Percentiles rank a stretch among this genome's conserved stretches.
Evolutionary conservation across 2,888 invertebrate species (phyloP).

Genomic region (Dascillus cervinus): DNA sequence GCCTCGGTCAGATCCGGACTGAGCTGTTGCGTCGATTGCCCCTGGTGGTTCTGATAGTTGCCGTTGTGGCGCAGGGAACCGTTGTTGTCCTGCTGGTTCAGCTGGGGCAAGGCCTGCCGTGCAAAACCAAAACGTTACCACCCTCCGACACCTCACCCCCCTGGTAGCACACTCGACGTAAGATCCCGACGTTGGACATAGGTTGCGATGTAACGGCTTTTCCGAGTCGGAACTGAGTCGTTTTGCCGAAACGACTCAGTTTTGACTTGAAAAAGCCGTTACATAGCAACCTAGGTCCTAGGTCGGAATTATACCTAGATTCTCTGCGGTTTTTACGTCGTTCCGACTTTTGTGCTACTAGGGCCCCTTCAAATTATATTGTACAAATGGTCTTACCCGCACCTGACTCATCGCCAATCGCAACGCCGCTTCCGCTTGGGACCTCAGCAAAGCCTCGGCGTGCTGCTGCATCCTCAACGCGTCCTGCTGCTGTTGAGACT

Average conservation of each 20-base stretch:
- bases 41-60: constrained; percentile 38
- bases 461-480: constrained; percentile 50
- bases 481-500: constrained; percentile 37
- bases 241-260: too few species aligned
- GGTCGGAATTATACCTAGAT: too few species aligned
- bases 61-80: constrained; percentile 41
- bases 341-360: too few species aligned
- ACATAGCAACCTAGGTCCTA: too few species aligned
- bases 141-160: not conserved
- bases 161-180: too few species aligned
- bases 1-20: constrained; percentile 67
- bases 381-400: too few species aligned
- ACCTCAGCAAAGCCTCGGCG: constrained; percentile 72
- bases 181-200: too few species aligned
- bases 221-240: too few species aligned
- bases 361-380: too few species aligned
- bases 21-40: constrained; percentile 45
- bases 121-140: not conserved
- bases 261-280: too few species aligned
- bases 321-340: too few species aligned
- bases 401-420: constrained; percentile 71
- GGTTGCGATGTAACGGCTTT: too few species aligned
- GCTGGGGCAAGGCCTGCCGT: constrained; percentile 39
- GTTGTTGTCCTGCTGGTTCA: constrained; percentile 40
- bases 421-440: constrained; percentile 79